Evolutionary conservation across 2,888 invertebrate species (phyloP).

Genomic region (Parapristionchus giblindavisi): DNA sequence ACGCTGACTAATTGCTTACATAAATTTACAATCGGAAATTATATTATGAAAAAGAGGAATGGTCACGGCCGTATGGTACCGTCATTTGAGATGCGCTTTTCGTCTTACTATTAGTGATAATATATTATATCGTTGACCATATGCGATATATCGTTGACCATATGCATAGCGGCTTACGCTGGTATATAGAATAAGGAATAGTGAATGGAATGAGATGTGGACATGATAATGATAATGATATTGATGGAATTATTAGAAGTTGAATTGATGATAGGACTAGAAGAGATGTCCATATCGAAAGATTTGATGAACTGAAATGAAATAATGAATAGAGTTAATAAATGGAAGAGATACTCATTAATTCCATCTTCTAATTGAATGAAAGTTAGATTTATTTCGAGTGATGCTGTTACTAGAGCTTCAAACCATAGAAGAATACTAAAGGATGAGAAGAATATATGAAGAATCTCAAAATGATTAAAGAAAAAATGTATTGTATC

Average conservation of each 20-base stretch:
- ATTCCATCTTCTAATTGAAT: constrained; percentile 27
- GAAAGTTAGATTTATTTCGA: constrained; percentile 21
- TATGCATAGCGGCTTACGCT: too few species aligned
- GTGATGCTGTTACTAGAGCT: constrained; percentile 12
- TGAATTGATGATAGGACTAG: constrained; percentile 31
- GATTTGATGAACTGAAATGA: neutral
- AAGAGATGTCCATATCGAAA: constrained; percentile 18
- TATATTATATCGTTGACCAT: too few species aligned
- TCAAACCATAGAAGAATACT: constrained; percentile 25
- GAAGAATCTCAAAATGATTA: constrained; percentile 8
- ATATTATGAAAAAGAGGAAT: too few species aligned
- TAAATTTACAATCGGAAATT: too few species aligned
- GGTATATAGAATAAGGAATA: constrained; percentile 10
- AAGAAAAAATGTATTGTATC: neutral
- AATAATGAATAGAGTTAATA: too few species aligned
- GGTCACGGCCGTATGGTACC: too few species aligned
- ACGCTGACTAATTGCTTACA: too few species aligned
- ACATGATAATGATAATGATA: constrained; percentile 3
- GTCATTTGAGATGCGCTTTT: too few species aligned
- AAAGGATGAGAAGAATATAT: constrained; percentile 14
- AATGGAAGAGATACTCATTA: neutral
- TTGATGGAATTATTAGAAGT: constrained; percentile 11
- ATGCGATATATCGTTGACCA: too few species aligned
- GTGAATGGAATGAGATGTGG: constrained; percentile 7
- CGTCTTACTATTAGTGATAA: too few species aligned